Evolutionary conservation across 2,113 vertebrate genomes (phyloP).

Genomic region (Mus spicilegus): DNA sequence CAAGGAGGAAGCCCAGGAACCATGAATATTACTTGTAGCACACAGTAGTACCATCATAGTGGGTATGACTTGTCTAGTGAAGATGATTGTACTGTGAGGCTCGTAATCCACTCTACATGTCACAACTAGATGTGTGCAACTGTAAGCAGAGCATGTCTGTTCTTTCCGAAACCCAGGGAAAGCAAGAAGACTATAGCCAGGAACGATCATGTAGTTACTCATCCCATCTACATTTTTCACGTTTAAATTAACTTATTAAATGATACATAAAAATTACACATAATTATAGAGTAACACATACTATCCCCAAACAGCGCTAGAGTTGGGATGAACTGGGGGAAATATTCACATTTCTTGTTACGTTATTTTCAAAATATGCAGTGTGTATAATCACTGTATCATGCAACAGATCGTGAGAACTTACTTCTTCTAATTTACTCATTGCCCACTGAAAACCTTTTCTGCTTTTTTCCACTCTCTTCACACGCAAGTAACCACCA

Average conservation of each 20-base stretch:
- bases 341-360: not conserved
- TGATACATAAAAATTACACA: not conserved
- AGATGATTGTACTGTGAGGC: not conserved
- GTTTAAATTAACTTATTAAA: not conserved
- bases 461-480: too few relatives aligned
- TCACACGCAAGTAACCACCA: not conserved
- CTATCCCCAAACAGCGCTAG: not conserved
- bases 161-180: not conserved
- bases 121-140: not conserved
- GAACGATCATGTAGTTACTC: conserved; percentile 14
- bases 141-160: not conserved
- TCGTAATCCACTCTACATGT: not conserved
- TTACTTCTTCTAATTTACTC: not conserved
- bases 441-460: not conserved
- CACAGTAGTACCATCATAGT: not conserved
- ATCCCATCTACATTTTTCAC: not conserved
- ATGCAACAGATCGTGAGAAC: too few relatives aligned
- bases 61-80: not conserved
- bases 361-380: not conserved
- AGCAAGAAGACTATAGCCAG: not conserved
- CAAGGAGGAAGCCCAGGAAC: not conserved
- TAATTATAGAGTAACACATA: not conserved
- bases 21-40: not conserved
- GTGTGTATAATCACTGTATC: too few relatives aligned
- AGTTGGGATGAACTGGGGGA: not conserved